Conservation (phyloP, 2,888 invertebrate species). For the Cryptops parisi region DNA sequence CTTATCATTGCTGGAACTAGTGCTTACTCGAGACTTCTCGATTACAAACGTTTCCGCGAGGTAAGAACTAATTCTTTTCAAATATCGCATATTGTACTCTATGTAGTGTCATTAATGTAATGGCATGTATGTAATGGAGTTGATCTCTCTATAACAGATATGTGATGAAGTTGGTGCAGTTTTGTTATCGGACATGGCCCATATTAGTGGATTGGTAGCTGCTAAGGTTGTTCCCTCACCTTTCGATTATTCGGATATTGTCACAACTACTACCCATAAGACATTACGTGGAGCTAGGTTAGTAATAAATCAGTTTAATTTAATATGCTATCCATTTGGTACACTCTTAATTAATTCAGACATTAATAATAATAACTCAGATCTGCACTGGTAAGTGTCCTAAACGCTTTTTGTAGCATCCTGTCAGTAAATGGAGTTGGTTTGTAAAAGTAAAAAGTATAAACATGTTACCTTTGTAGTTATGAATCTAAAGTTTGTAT, state of each 20-base stretch:
- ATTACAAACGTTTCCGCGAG: constrained; percentile 38
- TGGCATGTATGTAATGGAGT: constrained; percentile 22
- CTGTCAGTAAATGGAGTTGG: too few relatives aligned
- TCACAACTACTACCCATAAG: constrained; percentile 47
- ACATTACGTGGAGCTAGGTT: constrained; percentile 42
- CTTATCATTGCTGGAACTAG: constrained; percentile 41
- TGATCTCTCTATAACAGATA: constrained; percentile 28
- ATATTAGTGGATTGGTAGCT: constrained; percentile 44
- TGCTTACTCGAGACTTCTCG: constrained; percentile 38
- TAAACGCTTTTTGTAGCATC: too few relatives aligned
- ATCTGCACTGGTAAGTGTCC: too few relatives aligned
- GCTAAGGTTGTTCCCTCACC: constrained; percentile 40
- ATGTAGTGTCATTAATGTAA: too few relatives aligned
- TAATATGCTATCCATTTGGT: too few relatives aligned
- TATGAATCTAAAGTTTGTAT: too few relatives aligned
- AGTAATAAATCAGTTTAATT: constrained; percentile 6
- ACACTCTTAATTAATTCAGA: too few relatives aligned
- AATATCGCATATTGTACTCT: constrained; percentile 31
- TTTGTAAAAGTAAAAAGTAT: too few relatives aligned
- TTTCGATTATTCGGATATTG: constrained; percentile 42
- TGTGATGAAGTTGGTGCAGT: constrained; percentile 36
- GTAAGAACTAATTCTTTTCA: constrained; percentile 22
- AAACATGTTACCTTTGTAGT: too few relatives aligned
- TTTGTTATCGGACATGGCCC: constrained; percentile 47
- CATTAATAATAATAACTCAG: too few relatives aligned